Conservation (phyloP, 2,797 vertebrate genomes). For the Manis crassicaudata region DNA sequence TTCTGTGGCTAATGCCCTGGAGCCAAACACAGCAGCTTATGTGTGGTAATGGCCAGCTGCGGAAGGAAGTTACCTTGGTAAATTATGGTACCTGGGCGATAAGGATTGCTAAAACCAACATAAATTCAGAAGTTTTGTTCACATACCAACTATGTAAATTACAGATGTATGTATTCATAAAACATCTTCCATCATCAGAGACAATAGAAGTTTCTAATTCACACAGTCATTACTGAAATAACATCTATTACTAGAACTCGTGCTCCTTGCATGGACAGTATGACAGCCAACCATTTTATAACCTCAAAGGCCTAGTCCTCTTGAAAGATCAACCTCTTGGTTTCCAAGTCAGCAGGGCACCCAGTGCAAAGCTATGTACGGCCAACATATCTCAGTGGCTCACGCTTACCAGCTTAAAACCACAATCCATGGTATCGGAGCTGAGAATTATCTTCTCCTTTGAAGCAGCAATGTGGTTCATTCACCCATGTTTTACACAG, state of each 20-base stretch:
- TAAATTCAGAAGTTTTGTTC: constrained; percentile 49
- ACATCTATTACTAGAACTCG: neutral
- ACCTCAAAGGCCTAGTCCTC: neutral
- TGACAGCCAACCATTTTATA: neutral
- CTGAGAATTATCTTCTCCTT: neutral
- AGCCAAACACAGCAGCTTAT: constrained; percentile 54
- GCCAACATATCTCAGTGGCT: neutral
- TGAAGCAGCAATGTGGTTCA: neutral
- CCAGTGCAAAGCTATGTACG: neutral
- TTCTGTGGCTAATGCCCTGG: constrained; percentile 46
- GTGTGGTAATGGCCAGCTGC: constrained; percentile 29
- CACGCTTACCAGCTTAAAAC: neutral
- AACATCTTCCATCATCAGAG: constrained; percentile 52
- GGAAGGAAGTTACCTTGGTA: constrained; percentile 55
- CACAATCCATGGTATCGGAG: neutral
- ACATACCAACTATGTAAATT: constrained; percentile 46
- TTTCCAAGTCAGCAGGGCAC: constrained; percentile 1
- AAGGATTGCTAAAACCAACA: constrained; percentile 61
- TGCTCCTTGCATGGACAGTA: neutral
- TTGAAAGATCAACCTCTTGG: neutral
- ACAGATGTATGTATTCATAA: constrained; percentile 41
- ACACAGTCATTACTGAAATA: constrained; percentile 29
- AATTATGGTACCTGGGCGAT: constrained; percentile 60
- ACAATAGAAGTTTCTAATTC: constrained; percentile 4
- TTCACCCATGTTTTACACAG: constrained; percentile 1